These are phyloP conservation scores for Dichetophora obliterata DNA, from an alignment of 2,888 invertebrate species.

Conservation along the genomic window DNA sequence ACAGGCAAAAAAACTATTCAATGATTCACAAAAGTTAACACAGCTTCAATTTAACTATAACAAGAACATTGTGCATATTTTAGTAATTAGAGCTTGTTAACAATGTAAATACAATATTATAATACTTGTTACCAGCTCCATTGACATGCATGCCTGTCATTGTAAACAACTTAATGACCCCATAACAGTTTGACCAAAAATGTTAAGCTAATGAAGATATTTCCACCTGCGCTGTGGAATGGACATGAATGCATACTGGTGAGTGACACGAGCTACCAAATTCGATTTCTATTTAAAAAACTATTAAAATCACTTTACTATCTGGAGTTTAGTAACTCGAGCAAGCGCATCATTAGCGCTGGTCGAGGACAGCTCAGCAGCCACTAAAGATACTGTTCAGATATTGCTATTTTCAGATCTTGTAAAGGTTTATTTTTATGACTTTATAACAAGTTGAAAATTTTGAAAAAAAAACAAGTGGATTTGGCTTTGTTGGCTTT, in stretches of 20 bases:
- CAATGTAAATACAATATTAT: constrained; percentile 22
- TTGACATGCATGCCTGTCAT: neutral
- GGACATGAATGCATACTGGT: neutral
- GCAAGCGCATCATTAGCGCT: constrained; percentile 1
- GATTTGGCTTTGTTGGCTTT: constrained; percentile 36
- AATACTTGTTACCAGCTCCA: neutral
- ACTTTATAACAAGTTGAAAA: constrained; percentile 20
- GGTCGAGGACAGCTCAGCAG: neutral
- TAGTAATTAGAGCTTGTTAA: constrained; percentile 14
- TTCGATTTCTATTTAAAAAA: neutral
- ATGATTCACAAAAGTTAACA: neutral
- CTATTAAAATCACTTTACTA: neutral
- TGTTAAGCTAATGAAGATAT: constrained; percentile 23
- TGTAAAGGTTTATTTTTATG: constrained; percentile 8
- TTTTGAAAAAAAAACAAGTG: constrained; percentile 8
- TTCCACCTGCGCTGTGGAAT: neutral
- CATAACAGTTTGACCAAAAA: neutral
- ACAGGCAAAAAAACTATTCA: no score
- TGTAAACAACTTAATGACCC: neutral
- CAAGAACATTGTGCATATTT: constrained; percentile 6
- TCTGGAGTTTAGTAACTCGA: neutral
- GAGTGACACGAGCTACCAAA: constrained; percentile 12
- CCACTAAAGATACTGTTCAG: neutral
- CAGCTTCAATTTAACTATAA: neutral
- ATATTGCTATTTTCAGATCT: neutral